phyloP scores from a whole-genome alignment of 2,797 vertebrate species.

The Ibycter americanus region DNA sequence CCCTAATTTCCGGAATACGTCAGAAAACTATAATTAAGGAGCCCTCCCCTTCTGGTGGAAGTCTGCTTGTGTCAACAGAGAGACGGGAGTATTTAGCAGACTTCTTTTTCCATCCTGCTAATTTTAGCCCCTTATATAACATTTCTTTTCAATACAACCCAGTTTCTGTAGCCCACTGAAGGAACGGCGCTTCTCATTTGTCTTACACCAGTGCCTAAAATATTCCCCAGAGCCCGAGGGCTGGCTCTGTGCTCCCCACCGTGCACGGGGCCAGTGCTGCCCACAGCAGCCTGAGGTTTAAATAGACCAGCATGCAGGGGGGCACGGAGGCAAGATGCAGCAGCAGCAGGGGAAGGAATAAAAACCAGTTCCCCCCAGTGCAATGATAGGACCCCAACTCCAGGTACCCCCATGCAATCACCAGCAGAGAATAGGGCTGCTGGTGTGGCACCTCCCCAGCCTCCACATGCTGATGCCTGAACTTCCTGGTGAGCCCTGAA shows the following conservation, averaged over 20 bases:
- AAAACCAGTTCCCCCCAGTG: background rate
- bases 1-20: conserved; percentile 3
- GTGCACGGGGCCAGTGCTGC: background rate
- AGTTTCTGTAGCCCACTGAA: conserved; percentile 66
- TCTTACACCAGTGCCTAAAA: conserved; percentile 56
- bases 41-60: conserved; percentile 55
- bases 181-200: conserved; percentile 30
- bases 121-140: conserved; percentile 71
- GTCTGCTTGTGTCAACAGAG: conserved; percentile 67
- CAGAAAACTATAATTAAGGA: conserved; percentile 53
- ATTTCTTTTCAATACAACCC: conserved; percentile 70
- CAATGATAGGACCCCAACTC: accelerated
- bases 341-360: accelerated
- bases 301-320: accelerated
- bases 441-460: background rate
- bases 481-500: background rate
- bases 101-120: conserved; percentile 60
- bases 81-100: conserved; percentile 65
- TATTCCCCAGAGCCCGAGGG: background rate
- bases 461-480: background rate
- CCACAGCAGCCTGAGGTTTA: background rate
- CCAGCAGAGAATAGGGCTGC: background rate
- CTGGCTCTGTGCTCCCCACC: conserved; percentile 2
- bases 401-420: background rate
- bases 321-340: background rate